phyloP scores from a whole-genome alignment of 2,888 invertebrate genomes.

The Leptopilina syphax region DNA sequence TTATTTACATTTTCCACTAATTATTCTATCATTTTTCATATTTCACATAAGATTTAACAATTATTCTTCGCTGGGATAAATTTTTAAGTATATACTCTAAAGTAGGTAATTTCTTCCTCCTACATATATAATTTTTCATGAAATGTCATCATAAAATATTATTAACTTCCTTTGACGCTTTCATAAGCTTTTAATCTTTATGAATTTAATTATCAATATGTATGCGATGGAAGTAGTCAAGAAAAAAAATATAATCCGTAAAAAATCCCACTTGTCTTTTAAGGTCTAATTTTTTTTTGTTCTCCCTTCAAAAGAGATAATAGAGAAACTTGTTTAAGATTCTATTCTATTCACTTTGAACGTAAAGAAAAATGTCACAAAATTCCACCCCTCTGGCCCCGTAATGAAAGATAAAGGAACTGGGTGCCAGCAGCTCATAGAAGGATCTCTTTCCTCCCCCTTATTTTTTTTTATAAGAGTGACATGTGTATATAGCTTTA shows the following conservation, averaged over 20 bases:
- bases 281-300: neutral
- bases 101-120: too few species aligned
- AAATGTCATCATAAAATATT: too few species aligned
- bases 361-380: constrained; percentile 15
- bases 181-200: too few species aligned
- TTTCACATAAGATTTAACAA: too few species aligned
- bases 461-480: constrained; percentile 45
- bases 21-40: too few species aligned
- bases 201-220: neutral
- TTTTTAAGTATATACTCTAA: too few species aligned
- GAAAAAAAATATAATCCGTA: neutral
- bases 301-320: neutral
- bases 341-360: constrained; percentile 8
- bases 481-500: constrained; percentile 40
- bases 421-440: constrained; percentile 45
- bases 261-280: neutral
- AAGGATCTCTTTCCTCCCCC: constrained; percentile 43
- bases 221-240: neutral
- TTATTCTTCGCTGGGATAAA: too few species aligned
- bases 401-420: constrained; percentile 32
- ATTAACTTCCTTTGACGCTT: too few species aligned
- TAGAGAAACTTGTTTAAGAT: neutral
- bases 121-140: too few species aligned
- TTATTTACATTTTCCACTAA: too few species aligned
- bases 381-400: neutral